Percentiles rank a stretch among this genome's conserved stretches.
Evolutionary conservation across 2,888 invertebrate species (phyloP).

Genomic region (Callyntrura guangdongensis): DNA sequence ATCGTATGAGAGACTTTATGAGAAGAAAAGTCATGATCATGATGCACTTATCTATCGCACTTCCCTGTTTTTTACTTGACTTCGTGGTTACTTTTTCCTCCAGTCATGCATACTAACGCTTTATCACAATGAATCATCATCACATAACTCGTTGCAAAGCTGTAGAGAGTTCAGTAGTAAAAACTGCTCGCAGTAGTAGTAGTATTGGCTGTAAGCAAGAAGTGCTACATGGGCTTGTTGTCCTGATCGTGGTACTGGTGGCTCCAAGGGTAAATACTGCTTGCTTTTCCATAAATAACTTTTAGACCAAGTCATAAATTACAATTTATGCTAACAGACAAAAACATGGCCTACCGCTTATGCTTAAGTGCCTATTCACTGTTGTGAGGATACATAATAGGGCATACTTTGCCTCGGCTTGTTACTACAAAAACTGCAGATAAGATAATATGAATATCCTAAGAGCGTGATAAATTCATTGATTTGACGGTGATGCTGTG

Average conservation of each 20-base stretch:
- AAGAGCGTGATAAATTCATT: background rate
- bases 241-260: constrained; percentile 46
- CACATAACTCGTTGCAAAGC: constrained; percentile 8
- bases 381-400: background rate
- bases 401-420: background rate
- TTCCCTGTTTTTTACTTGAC: constrained; percentile 69
- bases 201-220: no score
- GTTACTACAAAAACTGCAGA: background rate
- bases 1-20: constrained; percentile 21
- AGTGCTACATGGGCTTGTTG: background rate
- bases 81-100: constrained; percentile 71
- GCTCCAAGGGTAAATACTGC: constrained; percentile 67
- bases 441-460: background rate
- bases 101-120: constrained; percentile 56
- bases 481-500: background rate
- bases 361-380: background rate
- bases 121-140: constrained; percentile 60
- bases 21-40: constrained; percentile 49
- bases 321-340: constrained; percentile 55
- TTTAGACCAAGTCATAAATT: constrained; percentile 51
- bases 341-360: background rate
- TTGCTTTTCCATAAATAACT: constrained; percentile 62
- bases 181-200: constrained; percentile 45
- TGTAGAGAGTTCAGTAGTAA: constrained; percentile 15
- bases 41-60: constrained; percentile 57